Conservation (phyloP, 2,888 invertebrate species). For the Romanomermis culicivorax region DNA sequence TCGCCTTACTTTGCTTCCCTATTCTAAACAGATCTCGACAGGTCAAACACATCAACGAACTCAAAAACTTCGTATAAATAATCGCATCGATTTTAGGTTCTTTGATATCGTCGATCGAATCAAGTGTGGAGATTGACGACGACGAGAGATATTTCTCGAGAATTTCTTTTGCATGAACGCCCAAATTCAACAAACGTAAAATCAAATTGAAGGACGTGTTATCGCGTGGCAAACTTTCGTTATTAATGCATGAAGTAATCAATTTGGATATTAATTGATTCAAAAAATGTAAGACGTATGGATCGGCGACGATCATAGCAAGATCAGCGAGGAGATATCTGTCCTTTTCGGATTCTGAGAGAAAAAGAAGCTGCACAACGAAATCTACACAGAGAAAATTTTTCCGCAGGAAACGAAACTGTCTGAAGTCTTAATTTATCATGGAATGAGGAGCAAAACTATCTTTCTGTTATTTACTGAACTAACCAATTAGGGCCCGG, state of each 20-base stretch:
- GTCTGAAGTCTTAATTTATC: too few relatives aligned
- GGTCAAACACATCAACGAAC: neutral
- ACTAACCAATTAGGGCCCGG: too few relatives aligned
- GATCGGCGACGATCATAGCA: conserved; percentile 18
- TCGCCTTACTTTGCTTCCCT: too few relatives aligned
- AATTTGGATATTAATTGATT: conserved; percentile 13
- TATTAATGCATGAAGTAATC: conserved; percentile 7
- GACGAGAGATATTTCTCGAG: neutral
- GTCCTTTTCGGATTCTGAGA: too few relatives aligned
- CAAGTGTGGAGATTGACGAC: too few relatives aligned
- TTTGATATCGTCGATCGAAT: neutral
- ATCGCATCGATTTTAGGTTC: conserved; percentile 1
- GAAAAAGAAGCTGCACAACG: too few relatives aligned
- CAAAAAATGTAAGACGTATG: conserved; percentile 20
- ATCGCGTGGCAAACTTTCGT: neutral
- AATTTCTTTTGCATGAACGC: neutral
- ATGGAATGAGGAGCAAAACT: too few relatives aligned
- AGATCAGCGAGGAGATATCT: conserved; percentile 13
- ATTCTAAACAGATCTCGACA: neutral
- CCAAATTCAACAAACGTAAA: neutral
- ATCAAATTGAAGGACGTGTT: neutral
- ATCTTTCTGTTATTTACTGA: too few relatives aligned
- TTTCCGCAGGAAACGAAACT: too few relatives aligned
- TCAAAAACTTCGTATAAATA: conserved; percentile 2
- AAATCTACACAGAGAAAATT: too few relatives aligned